These are phyloP conservation scores for Cataglyphis livida DNA, from an alignment of 2,888 invertebrate genomes.

Conservation along the genomic window DNA sequence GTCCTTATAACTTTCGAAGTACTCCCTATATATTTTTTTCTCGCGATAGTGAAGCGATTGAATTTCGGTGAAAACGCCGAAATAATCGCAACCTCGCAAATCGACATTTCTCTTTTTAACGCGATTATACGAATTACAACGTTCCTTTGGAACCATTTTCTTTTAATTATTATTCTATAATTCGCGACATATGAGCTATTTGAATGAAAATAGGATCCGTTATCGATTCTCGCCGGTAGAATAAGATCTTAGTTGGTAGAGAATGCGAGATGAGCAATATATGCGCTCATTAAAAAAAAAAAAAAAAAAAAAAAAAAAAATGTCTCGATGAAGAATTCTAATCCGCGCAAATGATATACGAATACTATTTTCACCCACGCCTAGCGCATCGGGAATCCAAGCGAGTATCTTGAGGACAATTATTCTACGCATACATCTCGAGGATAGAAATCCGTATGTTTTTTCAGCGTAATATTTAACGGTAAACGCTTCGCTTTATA, in stretches of 20 bases:
- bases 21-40: not conserved
- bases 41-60: slow-evolving; percentile 8
- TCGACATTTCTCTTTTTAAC: not conserved
- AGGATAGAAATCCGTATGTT: not conserved
- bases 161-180: slow-evolving; percentile 1
- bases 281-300: not conserved
- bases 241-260: not conserved
- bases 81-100: slow-evolving; percentile 4
- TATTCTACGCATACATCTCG: slow-evolving; percentile 10
- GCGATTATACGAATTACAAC: not conserved
- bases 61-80: slow-evolving; percentile 28
- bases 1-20: slow-evolving; percentile 19
- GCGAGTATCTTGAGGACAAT: slow-evolving; percentile 22
- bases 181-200: slow-evolving; percentile 9
- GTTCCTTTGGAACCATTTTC: slow-evolving; percentile 8
- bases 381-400: slow-evolving; percentile 17
- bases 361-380: slow-evolving; percentile 13
- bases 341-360: not conserved
- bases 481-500: not conserved
- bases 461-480: not conserved
- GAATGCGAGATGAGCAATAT: not conserved
- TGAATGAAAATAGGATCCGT: not conserved
- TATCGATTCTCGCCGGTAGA: not conserved
- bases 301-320: not conserved
- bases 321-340: not conserved